phyloP scores from a whole-genome alignment of 2,113 vertebrate genomes.

The Ornithorhynchus anatinus region DNA sequence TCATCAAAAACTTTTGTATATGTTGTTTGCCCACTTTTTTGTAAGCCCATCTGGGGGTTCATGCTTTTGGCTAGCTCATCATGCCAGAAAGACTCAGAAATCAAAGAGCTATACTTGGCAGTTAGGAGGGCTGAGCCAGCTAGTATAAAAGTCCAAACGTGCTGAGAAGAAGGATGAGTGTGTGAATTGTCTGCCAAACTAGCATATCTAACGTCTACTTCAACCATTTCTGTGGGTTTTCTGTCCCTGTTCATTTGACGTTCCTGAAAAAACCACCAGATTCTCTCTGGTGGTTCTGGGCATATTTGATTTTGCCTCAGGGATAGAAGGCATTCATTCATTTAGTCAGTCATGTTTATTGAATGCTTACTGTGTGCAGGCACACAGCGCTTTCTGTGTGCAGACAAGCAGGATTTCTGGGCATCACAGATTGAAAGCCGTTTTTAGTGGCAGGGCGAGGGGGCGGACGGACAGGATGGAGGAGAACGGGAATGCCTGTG shows the following conservation, averaged over 20 bases:
- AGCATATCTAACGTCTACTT: constrained; percentile 35
- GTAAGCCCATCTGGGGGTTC: too few species aligned
- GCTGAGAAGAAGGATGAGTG: neutral
- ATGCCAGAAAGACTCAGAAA: neutral
- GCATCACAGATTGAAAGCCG: too few species aligned
- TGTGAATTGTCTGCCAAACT: constrained; percentile 5
- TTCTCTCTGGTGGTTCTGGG: neutral
- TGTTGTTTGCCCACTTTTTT: too few species aligned
- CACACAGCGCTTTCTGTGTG: too few species aligned
- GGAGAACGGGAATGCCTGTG: too few species aligned
- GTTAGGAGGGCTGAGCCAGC: too few species aligned
- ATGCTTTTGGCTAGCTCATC: fast-evolving
- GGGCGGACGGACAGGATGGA: too few species aligned
- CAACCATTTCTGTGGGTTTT: constrained; percentile 35
- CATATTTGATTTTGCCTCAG: constrained; percentile 15
- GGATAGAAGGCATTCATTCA: neutral
- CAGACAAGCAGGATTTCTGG: too few species aligned
- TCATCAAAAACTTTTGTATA: too few species aligned
- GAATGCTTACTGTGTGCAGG: neutral
- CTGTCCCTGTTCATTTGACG: constrained; percentile 51
- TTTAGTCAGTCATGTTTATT: neutral
- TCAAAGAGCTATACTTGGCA: neutral
- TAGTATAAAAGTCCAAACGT: neutral
- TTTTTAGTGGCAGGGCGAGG: too few species aligned
- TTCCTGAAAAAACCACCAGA: constrained; percentile 37